phyloP scores from a whole-genome alignment of 2,113 vertebrate genomes.

The Grus americana region DNA sequence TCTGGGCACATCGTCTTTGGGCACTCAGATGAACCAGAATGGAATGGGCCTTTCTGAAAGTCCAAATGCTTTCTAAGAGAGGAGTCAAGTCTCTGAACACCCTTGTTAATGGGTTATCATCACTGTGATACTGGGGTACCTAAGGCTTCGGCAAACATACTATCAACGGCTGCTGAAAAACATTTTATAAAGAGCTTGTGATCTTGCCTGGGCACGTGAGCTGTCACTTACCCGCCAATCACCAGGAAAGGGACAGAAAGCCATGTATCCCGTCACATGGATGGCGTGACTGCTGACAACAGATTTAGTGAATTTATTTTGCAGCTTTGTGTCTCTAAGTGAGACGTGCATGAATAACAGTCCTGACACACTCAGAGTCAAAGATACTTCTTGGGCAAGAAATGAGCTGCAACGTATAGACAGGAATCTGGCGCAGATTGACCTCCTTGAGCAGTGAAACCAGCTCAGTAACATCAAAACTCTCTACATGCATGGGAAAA shows the following conservation, averaged over 20 bases:
- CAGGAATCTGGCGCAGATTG: not conserved
- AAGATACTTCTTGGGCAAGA: not conserved
- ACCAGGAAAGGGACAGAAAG: not conserved
- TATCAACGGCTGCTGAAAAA: not conserved
- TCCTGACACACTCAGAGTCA: not conserved
- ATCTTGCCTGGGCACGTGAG: not conserved
- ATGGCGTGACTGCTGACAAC: not conserved
- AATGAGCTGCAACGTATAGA: not conserved
- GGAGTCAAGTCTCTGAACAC: not conserved
- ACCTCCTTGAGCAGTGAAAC: not conserved
- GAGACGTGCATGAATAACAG: not conserved
- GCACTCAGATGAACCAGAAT: not conserved
- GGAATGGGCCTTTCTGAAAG: not conserved
- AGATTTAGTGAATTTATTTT: not conserved
- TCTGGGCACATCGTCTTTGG: not conserved
- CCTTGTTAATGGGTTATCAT: not conserved
- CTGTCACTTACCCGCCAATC: not conserved
- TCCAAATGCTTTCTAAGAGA: not conserved
- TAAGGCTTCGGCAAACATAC: not conserved
- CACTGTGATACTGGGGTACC: not conserved
- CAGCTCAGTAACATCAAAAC: not conserved
- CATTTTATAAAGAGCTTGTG: not conserved
- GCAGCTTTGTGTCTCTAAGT: not conserved
- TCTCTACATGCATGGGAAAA: not conserved
- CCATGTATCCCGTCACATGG: not conserved